These are phyloP conservation scores for Argyresthia albistria DNA, from an alignment of 2,888 invertebrate species.

Conservation along the genomic window DNA sequence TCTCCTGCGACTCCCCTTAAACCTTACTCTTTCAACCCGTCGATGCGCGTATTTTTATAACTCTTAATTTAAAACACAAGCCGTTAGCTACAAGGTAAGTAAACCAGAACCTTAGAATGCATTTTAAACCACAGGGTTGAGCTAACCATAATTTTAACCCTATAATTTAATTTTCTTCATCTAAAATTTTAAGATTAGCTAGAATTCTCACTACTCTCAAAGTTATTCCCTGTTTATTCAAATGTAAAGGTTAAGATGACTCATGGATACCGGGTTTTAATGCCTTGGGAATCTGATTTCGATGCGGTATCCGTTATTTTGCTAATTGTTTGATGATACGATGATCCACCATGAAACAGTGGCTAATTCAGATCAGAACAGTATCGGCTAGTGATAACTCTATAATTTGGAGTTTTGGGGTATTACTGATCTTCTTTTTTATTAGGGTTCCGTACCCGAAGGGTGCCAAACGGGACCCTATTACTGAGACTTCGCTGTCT, in stretches of 20 bases:
- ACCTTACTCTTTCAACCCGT: constrained; percentile 20
- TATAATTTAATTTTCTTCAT: constrained; percentile 39
- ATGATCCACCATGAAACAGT: too few relatives aligned
- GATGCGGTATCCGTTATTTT: neutral
- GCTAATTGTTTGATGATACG: too few relatives aligned
- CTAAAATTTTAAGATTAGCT: constrained; percentile 43
- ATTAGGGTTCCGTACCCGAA: too few relatives aligned
- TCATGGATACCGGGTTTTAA: neutral
- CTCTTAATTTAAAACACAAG: constrained; percentile 31
- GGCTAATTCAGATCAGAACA: too few relatives aligned
- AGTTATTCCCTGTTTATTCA: constrained; percentile 24
- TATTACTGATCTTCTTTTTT: too few relatives aligned
- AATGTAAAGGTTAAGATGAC: constrained; percentile 5
- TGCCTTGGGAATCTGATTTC: neutral
- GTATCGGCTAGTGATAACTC: too few relatives aligned
- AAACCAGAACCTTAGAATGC: constrained; percentile 38
- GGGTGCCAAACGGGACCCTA: too few relatives aligned
- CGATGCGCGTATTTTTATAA: constrained; percentile 35
- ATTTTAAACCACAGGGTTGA: constrained; percentile 48
- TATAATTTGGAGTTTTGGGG: too few relatives aligned
- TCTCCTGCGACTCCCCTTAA: constrained; percentile 20
- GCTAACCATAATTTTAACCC: constrained; percentile 14
- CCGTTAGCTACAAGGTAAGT: constrained; percentile 38
- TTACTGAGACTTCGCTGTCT: too few relatives aligned
- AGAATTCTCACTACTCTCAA: constrained; percentile 17